These are phyloP conservation scores for Cygnus atratus DNA, from an alignment of 2,113 vertebrate species.

Conservation along the genomic window DNA sequence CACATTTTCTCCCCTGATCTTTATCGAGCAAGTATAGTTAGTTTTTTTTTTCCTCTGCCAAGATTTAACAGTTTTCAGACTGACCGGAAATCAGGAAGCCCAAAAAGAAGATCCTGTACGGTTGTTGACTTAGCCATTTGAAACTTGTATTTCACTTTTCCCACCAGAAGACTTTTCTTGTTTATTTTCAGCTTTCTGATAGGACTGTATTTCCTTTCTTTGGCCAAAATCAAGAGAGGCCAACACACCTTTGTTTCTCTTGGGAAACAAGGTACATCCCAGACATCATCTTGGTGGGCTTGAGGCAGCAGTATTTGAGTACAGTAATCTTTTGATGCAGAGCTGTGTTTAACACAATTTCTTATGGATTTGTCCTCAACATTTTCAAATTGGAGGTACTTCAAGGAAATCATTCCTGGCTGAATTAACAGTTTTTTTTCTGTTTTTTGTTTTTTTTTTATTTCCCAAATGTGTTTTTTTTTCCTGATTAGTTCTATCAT, in stretches of 20 bases:
- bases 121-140: background rate
- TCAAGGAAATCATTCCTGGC: background rate
- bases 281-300: rapidly evolving
- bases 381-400: background rate
- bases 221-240: background rate
- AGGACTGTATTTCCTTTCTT: background rate
- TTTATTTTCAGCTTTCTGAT: background rate
- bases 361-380: background rate
- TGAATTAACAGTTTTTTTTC: background rate
- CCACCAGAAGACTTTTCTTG: background rate
- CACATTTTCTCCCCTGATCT: conserved; percentile 6
- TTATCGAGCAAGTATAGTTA: background rate
- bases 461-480: background rate
- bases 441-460: background rate
- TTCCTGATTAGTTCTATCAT: background rate
- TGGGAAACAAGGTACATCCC: background rate
- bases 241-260: background rate
- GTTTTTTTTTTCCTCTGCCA: background rate
- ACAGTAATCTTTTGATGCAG: background rate
- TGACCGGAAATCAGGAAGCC: background rate
- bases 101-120: background rate
- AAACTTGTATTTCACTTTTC: background rate
- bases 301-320: background rate
- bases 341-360: background rate
- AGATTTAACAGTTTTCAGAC: conserved; percentile 16